phyloP scores from a whole-genome alignment of 2,113 vertebrate genomes.

The Equus quagga region DNA sequence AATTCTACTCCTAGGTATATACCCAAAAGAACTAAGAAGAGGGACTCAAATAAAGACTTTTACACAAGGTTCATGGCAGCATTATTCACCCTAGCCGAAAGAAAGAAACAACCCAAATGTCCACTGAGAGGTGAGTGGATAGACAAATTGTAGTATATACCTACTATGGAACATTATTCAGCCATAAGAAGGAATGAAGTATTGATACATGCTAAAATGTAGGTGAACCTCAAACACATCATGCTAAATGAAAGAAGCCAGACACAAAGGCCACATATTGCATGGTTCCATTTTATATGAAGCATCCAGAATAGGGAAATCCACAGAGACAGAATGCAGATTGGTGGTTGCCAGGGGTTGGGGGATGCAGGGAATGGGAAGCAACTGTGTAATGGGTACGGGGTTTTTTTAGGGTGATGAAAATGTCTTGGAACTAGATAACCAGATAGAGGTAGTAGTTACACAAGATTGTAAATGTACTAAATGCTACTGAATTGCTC shows the following conservation, averaged over 20 bases:
- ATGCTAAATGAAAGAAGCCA: neutral
- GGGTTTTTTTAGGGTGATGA: neutral
- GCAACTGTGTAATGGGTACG: neutral
- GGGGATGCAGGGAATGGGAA: neutral
- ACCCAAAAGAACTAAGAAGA: neutral
- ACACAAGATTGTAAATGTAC: neutral
- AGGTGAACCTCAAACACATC: neutral
- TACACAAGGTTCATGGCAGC: neutral
- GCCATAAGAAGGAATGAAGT: neutral
- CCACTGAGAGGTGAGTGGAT: neutral
- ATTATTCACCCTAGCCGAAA: neutral
- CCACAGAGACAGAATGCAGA: neutral
- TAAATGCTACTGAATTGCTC: neutral
- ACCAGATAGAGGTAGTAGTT: neutral
- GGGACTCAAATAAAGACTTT: neutral
- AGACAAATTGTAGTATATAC: neutral
- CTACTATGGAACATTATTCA: neutral
- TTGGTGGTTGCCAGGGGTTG: fast-evolving
- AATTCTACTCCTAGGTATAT: neutral
- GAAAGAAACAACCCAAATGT: neutral
- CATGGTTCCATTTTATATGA: neutral
- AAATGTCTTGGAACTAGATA: neutral
- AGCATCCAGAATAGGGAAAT: neutral
- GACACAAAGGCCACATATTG: neutral
- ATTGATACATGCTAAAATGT: neutral